Base-by-base conservation (phyloP, 2,797 vertebrate species). In the Cephalopachus bancanus region DNA sequence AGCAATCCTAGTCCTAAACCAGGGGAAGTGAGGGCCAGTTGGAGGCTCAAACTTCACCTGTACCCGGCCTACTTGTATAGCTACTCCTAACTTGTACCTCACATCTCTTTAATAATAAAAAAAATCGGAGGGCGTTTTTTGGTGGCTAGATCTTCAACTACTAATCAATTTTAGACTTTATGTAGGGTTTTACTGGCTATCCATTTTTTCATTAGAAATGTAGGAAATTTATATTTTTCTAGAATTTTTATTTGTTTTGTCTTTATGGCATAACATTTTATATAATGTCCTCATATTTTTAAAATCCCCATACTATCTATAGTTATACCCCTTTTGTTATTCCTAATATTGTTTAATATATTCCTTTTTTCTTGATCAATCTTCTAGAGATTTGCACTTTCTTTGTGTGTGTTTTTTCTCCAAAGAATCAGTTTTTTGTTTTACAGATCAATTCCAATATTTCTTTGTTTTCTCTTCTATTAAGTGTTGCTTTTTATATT, bases 201-300 rank as follows among this genome's bases (percentile, higher is more conserved):
- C n/a, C 17, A 74, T 51, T n/a, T 62, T 94, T 96, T 87, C 8
- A 28, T 64, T 93, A 76, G 20, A 51, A 69, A 5, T 80, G 24
- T 37, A 85, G 64, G 22, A 28, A n/a, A 83, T 83, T 65, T 51
- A 49, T 89, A 71, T 89, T 89, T 95, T 94, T 51, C 75, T 71
- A 59, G 15, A 83, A 78, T 79, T 89, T 93, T 93, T 17, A 22
- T 83, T 89, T 28, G 24, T 88, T 91, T 93, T 69, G 64, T 4
- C 57, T 83, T 90, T 95, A 65, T 59, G 53, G 1, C 9, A 28
- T 86, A 83, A 55, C 74, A 37, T 88, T 88, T 85, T 62, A 67
- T 12, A 84, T 55, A 93, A 62, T 69, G 59, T 76, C 74, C 33
- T 88, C 24, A 37, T 78, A 59, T 78, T 49, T 81, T 92, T 81